Evolutionary conservation across 2,888 invertebrate genomes (phyloP).

Genomic region (Ariolimax columbianus): DNA sequence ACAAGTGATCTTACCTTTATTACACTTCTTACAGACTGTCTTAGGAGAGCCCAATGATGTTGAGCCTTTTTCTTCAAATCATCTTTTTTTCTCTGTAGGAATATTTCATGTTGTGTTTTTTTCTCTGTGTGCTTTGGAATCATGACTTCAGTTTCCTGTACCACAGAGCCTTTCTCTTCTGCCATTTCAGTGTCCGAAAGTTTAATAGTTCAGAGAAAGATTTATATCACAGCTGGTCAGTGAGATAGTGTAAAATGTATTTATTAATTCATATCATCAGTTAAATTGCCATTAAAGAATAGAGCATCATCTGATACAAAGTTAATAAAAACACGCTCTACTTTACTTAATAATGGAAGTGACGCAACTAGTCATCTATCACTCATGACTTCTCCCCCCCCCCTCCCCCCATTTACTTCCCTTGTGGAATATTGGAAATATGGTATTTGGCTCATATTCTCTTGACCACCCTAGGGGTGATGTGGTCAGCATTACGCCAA

Average conservation of each 20-base stretch:
- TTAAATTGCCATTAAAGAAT: not conserved
- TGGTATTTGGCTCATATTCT: too few relatives aligned
- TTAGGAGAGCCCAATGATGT: slow-evolving; percentile 70
- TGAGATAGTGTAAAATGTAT: not conserved
- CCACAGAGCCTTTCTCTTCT: not conserved
- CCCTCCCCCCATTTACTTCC: too few relatives aligned
- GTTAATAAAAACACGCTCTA: not conserved
- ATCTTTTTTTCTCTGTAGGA: slow-evolving; percentile 61
- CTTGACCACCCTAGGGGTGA: too few relatives aligned
- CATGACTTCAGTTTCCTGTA: not conserved
- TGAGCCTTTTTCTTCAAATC: slow-evolving; percentile 64
- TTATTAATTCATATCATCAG: not conserved
- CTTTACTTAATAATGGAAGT: not conserved
- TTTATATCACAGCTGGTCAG: not conserved
- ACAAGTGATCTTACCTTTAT: slow-evolving; percentile 20
- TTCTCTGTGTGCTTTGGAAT: not conserved
- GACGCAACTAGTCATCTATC: too few relatives aligned
- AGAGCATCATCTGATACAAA: too few relatives aligned
- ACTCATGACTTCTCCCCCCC: too few relatives aligned
- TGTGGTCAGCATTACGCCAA: too few relatives aligned
- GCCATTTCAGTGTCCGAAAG: not conserved
- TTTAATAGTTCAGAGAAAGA: not conserved
- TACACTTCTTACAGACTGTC: slow-evolving; percentile 71
- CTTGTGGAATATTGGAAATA: too few relatives aligned
- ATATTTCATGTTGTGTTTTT: slow-evolving; percentile 58